Evolutionary conservation across 2,888 invertebrate species (phyloP).

Genomic region (Thereva unica): DNA sequence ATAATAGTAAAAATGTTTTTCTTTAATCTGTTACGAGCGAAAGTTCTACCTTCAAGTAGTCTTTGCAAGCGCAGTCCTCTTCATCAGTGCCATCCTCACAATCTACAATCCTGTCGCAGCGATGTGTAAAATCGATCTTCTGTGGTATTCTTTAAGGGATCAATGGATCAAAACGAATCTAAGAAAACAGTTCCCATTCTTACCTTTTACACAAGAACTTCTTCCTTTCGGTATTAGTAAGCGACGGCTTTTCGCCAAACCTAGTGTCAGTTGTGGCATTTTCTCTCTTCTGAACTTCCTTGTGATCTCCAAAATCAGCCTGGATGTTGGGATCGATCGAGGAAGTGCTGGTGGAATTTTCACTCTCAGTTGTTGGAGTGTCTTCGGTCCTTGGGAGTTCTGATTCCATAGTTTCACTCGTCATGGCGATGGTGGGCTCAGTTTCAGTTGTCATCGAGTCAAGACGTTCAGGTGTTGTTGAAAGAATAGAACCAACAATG

Average conservation of each 20-base stretch:
- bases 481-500: no score
- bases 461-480: no score
- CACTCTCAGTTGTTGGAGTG: background rate
- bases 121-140: conserved; percentile 62
- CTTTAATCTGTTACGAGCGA: background rate
- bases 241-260: background rate
- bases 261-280: background rate
- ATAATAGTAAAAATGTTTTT: background rate
- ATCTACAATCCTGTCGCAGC: conserved; percentile 72
- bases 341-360: no score
- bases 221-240: background rate
- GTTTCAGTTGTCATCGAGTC: no score
- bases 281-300: no score
- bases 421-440: no score
- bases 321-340: no score
- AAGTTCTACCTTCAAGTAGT: conserved; percentile 61
- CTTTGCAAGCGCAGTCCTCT: conserved; percentile 71
- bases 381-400: no score
- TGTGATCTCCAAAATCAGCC: no score
- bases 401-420: no score
- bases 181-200: background rate
- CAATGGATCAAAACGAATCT: no score
- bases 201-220: conserved; percentile 37
- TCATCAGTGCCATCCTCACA: conserved; percentile 87
- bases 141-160: conserved; percentile 66